Base-by-base conservation (phyloP, 2,113 vertebrate species). In the Bubo bubo region DNA sequence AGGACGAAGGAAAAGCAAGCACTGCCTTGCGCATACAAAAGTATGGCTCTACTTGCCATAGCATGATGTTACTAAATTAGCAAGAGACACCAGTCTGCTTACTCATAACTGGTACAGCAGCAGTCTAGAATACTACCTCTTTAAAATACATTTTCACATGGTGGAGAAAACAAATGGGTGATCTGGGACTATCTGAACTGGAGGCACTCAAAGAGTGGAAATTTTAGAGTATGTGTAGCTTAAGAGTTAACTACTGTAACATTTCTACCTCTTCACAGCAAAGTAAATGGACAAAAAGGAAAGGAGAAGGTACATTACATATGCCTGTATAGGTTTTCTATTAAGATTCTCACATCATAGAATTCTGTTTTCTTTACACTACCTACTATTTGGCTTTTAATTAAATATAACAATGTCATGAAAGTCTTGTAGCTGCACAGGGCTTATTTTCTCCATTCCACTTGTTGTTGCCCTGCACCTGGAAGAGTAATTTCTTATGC, bases 11-110 rank as follows among this genome's bases (percentile, higher is more conserved):
- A 22, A 73, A 59, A 82, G 24, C 45, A 67, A 58, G 21, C 12
- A 8, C 10, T 72, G 19, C 22, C 32, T 63, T 0, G 0, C 6
- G 4, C 58, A 15, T 45, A 45, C 43, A 45, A 17, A 45, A 45
- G 43, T 45, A 45, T 5, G 0, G 0, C 27, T 32, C 18, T 67
- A 6, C 20, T 70, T 85, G 34, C 66, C 5, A 1, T n/a, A 39
- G 35, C 28, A 43, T 5, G 9, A 8, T 43, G 34, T 63, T 75
- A 37, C 15, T 68, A 55, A 47, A 37, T 60, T 24, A 73, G 34
- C 16, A 34, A 50, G n/a, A 47, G 4, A 90, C 50, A 60, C 67
- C 17, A 49, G 4, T 77, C 17, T 77, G 5, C 37, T 64, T 90
- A 21, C 21, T 73, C 4, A 2, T 53, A 82, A 59, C 22, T 47